Base-by-base conservation (phyloP, 2,888 invertebrate genomes). In the Stictocephala bisonia region DNA sequence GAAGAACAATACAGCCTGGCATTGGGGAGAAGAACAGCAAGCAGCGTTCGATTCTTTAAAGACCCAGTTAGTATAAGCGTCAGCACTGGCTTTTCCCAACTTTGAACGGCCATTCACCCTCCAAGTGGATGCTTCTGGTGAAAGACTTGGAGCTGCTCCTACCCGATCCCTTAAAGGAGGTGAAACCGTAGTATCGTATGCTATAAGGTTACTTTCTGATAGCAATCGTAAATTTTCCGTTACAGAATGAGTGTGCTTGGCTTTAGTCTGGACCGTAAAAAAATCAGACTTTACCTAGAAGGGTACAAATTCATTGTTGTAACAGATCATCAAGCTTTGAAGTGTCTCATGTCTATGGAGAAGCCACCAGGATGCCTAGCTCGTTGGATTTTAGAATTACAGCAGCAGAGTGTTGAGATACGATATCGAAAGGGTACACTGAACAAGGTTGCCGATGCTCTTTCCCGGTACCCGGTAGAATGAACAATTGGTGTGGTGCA, bases 181-280 rank as follows among this genome's bases (percentile, higher is more conserved):
- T 0, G 78, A 78, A 50, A n/a, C 48, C 0, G 78, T 77, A 0
- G 75, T 80, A 9, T 78, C 79, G 0, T 80, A 78, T 18, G 78
- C 78, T 0, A 80, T 78, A 20, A 31, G 77, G 0, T 22, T 76
- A 0, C 58, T 80, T 3, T 70, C 56, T 0, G 51, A 69, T 0
- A 64, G 77, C 0, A 79, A 80, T 41, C 22, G 69, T 1, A 78
- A 77, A 20, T 80, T 78, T 27, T 53, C 75, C 1, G 74, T 75
- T 4, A 79, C 79, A 0, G 77, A 79, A 51, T 70, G 53, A 24
- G 79, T 80, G 29, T 80, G 79, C 31, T 73, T 79, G 0, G 78
- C 79, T 0, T 76, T 80, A 0, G 7, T 79, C 0, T 79, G 77
- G 77, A 74, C 76, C 0, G 72, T 80, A 3, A 64, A 70, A 1